These are phyloP conservation scores for Apodemus speciosus DNA, from an alignment of 2,113 vertebrate species.

Conservation along the genomic window DNA sequence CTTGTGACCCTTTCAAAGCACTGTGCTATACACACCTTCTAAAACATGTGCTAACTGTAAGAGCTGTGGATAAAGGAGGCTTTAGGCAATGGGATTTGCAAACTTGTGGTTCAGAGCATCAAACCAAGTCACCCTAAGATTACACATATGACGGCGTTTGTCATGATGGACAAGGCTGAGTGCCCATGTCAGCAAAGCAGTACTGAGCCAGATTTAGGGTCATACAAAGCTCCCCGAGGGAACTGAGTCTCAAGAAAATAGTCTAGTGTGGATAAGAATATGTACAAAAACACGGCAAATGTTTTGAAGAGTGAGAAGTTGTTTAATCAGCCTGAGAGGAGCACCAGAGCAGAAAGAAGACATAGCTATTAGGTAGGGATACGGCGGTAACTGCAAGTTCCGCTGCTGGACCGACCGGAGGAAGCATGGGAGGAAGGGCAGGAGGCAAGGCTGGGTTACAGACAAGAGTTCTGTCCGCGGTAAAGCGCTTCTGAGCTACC, in stretches of 20 bases:
- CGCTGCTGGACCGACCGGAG: not conserved
- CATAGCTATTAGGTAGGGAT: not conserved
- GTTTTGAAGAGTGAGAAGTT: conserved; percentile 23
- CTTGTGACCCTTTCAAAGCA: not conserved
- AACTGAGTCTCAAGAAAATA: not conserved
- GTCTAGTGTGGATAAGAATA: not conserved
- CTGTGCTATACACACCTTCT: not conserved
- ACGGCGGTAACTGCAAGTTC: not conserved
- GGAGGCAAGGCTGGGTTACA: not conserved
- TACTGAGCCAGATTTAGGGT: not conserved
- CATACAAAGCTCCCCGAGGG: not conserved
- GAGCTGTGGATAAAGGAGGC: not conserved
- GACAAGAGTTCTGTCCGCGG: not conserved
- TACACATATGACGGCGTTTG: too few relatives aligned
- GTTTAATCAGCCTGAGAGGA: not conserved
- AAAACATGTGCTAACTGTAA: not conserved
- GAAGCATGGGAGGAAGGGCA: too few relatives aligned
- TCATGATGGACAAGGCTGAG: not conserved
- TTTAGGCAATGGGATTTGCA: not conserved
- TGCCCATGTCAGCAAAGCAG: not conserved
- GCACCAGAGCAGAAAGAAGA: not conserved
- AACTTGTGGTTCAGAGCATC: not conserved
- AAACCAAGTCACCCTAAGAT: not conserved
- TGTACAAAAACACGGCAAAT: not conserved
- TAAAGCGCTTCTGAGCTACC: not conserved